Evolutionary conservation across 2,113 vertebrate genomes (phyloP).

Genomic region (Raphicerus campestris): DNA sequence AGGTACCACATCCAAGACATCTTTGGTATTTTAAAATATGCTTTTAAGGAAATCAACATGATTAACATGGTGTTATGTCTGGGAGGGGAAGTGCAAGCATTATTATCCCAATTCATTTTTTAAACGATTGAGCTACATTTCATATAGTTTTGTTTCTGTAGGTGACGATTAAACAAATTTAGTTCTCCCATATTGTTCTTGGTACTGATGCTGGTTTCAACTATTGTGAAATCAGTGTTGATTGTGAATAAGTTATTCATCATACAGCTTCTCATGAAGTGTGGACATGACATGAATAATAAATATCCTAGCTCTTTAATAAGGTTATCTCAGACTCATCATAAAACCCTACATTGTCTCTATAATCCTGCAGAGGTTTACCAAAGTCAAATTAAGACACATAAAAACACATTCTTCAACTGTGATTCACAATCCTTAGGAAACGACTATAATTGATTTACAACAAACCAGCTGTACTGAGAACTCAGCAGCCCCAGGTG

Average conservation of each 20-base stretch:
- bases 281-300: slow-evolving; percentile 66
- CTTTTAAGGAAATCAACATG: not conserved
- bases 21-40: not conserved
- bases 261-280: slow-evolving; percentile 63
- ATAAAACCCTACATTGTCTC: slow-evolving; percentile 28
- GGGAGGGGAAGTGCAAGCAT: not conserved
- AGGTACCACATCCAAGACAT: not conserved
- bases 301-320: slow-evolving; percentile 35
- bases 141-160: slow-evolving; percentile 2
- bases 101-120: not conserved
- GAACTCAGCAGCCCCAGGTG: slow-evolving; percentile 55
- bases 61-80: not conserved
- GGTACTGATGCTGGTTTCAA: slow-evolving; percentile 8
- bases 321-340: slow-evolving; percentile 34
- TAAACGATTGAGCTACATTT: not conserved
- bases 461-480: slow-evolving; percentile 58
- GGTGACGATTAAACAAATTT: not conserved
- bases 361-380: slow-evolving; percentile 59
- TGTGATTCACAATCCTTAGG: slow-evolving; percentile 69
- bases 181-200: not conserved
- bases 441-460: slow-evolving; percentile 75
- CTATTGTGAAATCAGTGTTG: slow-evolving; percentile 59
- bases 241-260: slow-evolving; percentile 61
- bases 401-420: slow-evolving; percentile 46
- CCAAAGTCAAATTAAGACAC: slow-evolving; percentile 60